Evolutionary conservation across 2,113 vertebrate species (phyloP), one percentile per base, ranked within the genome.

Genomic region (Platycercus adscitus): DNA sequence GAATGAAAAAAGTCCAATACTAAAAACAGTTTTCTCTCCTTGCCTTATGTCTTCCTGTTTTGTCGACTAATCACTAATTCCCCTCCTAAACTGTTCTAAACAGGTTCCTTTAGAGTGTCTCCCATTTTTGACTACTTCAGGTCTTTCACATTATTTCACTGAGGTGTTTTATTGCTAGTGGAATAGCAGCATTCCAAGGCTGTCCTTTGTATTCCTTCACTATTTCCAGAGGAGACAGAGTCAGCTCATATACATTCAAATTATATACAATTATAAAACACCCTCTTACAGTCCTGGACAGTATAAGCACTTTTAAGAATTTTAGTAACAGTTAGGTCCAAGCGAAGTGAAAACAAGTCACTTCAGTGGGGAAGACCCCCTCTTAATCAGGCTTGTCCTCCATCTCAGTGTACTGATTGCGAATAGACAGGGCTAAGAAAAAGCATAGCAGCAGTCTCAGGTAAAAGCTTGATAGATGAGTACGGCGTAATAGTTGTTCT

Each of bases 341-440:
- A 76, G 7, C 26, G 41, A 85, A 88, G 25, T 63, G 71, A 39
- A 95, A 97, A 90, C n/a, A 73, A 88, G 87, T 89, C 63, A 88
- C 16, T 63, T 81, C 73, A 87, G 2, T 81, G 73, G 58, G 76
- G 71, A 60, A 91, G 44, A 53, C 69, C 6, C 29, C 7, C 47
- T 39, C 44, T 80, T 75, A 69, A 79, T 82, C 73, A 82, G n/a
- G 89, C 76, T 87, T 88, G 43, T 52, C 58, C 92, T 78, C n/a
- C 17, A 49, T 79, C 28, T 68, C 49, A 85, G 49, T 69, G 49
- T 52, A 81, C 87, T 61, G 70, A 86, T 29, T 88, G 68, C 89
- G 88, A 77, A 93, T 76, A 86, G 76, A 89, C 77, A 86, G 70
- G 46, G 64, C 84, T 85, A 69, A 96, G 94, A 94, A 96, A 93